phyloP scores from a whole-genome alignment of 2,113 vertebrate species.

The Ctenomys sociabilis region DNA sequence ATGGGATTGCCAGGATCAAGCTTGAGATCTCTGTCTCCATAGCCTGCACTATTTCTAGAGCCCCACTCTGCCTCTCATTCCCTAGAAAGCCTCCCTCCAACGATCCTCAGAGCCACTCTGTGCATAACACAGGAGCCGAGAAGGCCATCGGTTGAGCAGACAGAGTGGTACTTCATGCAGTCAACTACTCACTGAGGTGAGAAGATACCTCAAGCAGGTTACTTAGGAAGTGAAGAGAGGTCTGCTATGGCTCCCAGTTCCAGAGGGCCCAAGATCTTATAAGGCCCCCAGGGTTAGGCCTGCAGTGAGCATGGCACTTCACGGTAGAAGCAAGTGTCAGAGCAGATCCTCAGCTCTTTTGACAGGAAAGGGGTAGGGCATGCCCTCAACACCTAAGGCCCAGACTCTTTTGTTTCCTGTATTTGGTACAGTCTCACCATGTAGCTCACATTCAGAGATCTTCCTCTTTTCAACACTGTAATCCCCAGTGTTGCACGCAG shows the following conservation, averaged over 20 bases:
- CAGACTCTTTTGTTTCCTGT: no score
- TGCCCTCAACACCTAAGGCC: not conserved
- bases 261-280: not conserved
- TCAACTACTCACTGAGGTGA: not conserved
- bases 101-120: not conserved
- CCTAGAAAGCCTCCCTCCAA: no score
- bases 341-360: not conserved
- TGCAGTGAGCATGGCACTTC: not conserved
- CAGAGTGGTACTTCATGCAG: not conserved
- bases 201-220: not conserved
- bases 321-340: not conserved
- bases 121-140: not conserved
- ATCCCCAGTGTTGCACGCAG: no score
- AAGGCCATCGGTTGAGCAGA: not conserved
- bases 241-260: not conserved
- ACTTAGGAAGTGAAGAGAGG: not conserved
- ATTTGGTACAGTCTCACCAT: no score
- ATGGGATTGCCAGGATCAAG: not conserved
- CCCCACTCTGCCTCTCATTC: not conserved
- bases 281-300: not conserved
- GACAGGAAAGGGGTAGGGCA: not conserved
- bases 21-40: not conserved
- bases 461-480: no score
- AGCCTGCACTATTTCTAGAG: not conserved
- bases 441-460: no score